phyloP scores from a whole-genome alignment of 1,140 invertebrate species.

The Pseudomyrmex sp. region DNA sequence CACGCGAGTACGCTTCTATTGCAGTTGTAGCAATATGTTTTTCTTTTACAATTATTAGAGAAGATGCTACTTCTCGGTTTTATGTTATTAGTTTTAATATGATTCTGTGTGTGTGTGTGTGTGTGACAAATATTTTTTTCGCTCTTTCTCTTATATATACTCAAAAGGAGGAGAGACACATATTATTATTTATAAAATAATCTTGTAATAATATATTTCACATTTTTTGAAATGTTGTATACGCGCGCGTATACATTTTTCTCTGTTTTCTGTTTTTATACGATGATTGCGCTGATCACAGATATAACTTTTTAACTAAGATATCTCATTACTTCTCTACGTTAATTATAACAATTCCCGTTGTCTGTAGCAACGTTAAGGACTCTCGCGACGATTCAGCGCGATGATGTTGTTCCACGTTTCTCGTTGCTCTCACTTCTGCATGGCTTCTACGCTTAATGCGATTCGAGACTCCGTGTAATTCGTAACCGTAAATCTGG shows the following conservation, averaged over 20 bases:
- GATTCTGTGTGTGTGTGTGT: too few relatives aligned
- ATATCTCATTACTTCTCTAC: slow-evolving; percentile 29
- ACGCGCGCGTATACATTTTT: too few relatives aligned
- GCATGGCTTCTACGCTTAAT: slow-evolving; percentile 43
- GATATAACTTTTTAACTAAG: not conserved
- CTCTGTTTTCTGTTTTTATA: too few relatives aligned
- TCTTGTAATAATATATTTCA: not conserved
- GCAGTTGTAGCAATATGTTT: not conserved
- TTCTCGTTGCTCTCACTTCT: slow-evolving; percentile 39
- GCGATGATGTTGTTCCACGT: slow-evolving; percentile 30
- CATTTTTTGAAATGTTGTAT: not conserved
- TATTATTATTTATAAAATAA: slow-evolving; percentile 17
- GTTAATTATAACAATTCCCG: slow-evolving; percentile 33
- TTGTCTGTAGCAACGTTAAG: not conserved
- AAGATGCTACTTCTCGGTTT: not conserved
- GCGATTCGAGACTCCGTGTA: slow-evolving; percentile 45
- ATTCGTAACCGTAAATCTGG: slow-evolving; percentile 51
- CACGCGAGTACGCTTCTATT: not conserved
- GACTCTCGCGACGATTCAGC: slow-evolving; percentile 7
- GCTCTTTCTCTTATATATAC: too few relatives aligned
- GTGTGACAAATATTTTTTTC: too few relatives aligned
- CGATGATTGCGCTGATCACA: too few relatives aligned
- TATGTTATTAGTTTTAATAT: not conserved
- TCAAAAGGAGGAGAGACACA: too few relatives aligned
- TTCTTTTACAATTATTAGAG: slow-evolving; percentile 1